phyloP scores from a whole-genome alignment of 2,888 invertebrate species.

The Meliscaeva auricollis region DNA sequence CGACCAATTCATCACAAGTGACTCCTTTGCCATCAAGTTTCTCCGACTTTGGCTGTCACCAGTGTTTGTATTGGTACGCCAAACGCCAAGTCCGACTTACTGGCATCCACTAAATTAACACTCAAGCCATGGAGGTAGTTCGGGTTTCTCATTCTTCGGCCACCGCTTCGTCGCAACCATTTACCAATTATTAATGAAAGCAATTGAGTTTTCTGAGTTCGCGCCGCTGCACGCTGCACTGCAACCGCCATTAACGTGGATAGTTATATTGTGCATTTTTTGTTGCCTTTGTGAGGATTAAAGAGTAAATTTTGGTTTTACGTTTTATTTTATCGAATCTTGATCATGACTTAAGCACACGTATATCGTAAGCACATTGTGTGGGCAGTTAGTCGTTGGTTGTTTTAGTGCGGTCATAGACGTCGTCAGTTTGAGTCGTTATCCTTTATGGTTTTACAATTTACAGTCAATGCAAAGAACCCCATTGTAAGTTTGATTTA shows the following conservation, averaged over 20 bases:
- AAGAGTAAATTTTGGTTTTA: slow-evolving; percentile 23
- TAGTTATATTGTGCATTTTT: slow-evolving; percentile 21
- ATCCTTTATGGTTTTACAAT: slow-evolving; percentile 34
- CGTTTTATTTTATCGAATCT: slow-evolving; percentile 57
- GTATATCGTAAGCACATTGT: slow-evolving; percentile 41
- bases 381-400: slow-evolving; percentile 60
- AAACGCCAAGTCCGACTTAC: slow-evolving; percentile 22
- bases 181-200: slow-evolving; percentile 72
- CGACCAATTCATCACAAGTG: slow-evolving; percentile 52
- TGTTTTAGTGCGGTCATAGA: slow-evolving; percentile 41
- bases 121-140: slow-evolving; percentile 51
- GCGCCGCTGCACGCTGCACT: not conserved
- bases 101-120: slow-evolving; percentile 72
- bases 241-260: not conserved
- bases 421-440: slow-evolving; percentile 46
- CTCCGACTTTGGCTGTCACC: slow-evolving; percentile 32
- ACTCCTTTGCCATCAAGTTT: slow-evolving; percentile 45
- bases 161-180: slow-evolving; percentile 39
- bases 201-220: slow-evolving; percentile 62
- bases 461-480: slow-evolving; percentile 30
- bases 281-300: slow-evolving; percentile 5
- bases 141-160: slow-evolving; percentile 24
- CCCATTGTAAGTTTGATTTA: slow-evolving; percentile 50
- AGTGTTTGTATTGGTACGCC: slow-evolving; percentile 10
- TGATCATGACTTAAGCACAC: slow-evolving; percentile 59